These are phyloP conservation scores for Microtus montanus DNA, from an alignment of 2,113 vertebrate species.

Conservation along the genomic window DNA sequence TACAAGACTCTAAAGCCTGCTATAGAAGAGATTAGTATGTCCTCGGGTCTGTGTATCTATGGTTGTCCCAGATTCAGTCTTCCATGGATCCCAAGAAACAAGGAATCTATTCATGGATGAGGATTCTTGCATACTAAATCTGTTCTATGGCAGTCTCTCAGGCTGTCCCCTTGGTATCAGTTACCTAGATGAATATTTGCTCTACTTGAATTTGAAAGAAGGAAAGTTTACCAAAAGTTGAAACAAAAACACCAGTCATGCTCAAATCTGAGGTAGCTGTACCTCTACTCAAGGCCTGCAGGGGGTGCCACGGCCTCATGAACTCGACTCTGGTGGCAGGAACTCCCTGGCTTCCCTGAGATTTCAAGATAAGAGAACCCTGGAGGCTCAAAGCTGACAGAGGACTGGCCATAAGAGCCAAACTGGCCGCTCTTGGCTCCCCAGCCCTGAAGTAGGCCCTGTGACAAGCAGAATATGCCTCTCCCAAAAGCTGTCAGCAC, in stretches of 20 bases:
- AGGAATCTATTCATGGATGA: neutral
- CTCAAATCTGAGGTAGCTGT: neutral
- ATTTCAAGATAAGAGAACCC: neutral
- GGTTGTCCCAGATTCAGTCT: neutral
- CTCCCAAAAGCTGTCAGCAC: neutral
- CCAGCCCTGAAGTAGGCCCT: neutral
- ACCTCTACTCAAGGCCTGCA: slow-evolving; percentile 60
- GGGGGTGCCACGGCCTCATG: slow-evolving; percentile 71
- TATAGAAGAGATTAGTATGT: neutral
- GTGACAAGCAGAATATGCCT: neutral
- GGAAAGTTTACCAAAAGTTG: slow-evolving; percentile 6
- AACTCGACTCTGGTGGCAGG: neutral
- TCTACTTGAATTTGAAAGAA: neutral
- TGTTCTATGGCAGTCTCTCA: neutral
- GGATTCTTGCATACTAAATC: neutral
- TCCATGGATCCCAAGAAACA: neutral
- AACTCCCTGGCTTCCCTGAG: neutral
- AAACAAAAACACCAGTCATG: neutral
- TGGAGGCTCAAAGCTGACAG: neutral
- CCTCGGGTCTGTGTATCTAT: no score
- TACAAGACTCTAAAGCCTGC: no score
- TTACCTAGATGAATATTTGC: neutral
- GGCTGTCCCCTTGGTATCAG: neutral
- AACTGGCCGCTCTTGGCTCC: neutral
- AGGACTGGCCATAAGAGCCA: neutral